Evolutionary conservation across 1,140 invertebrate species (phyloP).

Genomic region (Augochlora pura): DNA sequence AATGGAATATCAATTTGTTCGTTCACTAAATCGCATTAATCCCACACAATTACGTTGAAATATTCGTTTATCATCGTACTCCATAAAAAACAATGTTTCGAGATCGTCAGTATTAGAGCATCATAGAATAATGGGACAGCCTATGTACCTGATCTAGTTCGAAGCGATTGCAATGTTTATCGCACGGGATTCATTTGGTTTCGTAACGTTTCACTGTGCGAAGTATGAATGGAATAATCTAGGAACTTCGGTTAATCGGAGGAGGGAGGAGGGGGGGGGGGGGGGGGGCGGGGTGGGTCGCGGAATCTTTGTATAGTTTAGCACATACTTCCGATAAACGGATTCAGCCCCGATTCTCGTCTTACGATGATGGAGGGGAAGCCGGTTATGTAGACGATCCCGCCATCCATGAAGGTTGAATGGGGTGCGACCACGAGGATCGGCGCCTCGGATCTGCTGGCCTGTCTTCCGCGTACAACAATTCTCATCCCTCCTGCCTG

Average conservation of each 20-base stretch:
- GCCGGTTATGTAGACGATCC: constrained; percentile 88
- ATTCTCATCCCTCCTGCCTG: constrained; percentile 90
- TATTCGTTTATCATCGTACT: too few relatives aligned
- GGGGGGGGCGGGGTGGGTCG: neutral
- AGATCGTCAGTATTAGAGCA: too few relatives aligned
- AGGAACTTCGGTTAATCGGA: neutral
- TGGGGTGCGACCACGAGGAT: constrained; percentile 93
- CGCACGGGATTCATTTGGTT: too few relatives aligned
- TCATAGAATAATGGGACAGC: too few relatives aligned
- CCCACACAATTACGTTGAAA: too few relatives aligned
- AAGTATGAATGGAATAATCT: too few relatives aligned
- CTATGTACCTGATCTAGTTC: too few relatives aligned
- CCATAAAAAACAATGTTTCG: too few relatives aligned
- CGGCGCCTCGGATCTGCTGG: constrained; percentile 87
- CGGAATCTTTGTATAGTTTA: constrained; percentile 36
- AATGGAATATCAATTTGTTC: constrained; percentile 8
- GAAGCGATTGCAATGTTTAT: too few relatives aligned
- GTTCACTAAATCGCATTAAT: too few relatives aligned
- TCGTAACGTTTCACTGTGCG: too few relatives aligned
- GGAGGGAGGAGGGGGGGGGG: too few relatives aligned
- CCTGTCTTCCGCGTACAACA: constrained; percentile 87
- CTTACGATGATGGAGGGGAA: constrained; percentile 90
- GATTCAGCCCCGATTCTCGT: constrained; percentile 88
- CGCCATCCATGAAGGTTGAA: constrained; percentile 92
- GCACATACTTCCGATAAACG: constrained; percentile 91